Percentiles rank a stretch among this genome's conserved stretches.
phyloP scores from a whole-genome alignment of 2,888 invertebrate species.

The Criorhina ranunculi region DNA sequence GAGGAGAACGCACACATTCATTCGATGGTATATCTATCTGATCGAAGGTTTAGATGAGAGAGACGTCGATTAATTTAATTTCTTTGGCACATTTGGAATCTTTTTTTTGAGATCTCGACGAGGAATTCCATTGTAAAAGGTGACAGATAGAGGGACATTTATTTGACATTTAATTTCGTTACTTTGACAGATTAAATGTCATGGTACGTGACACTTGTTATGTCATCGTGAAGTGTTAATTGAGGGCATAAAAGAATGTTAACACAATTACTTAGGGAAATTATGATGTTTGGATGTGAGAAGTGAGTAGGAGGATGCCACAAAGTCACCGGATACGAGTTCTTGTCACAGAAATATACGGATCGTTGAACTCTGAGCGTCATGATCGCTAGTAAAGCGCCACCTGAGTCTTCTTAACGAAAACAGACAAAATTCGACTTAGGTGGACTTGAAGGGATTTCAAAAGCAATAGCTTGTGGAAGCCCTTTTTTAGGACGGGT shows the following conservation, averaged over 20 bases:
- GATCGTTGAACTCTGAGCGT: too few species aligned
- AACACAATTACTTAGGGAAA: not conserved
- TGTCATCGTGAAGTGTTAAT: conserved; percentile 61
- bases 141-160: conserved; percentile 14
- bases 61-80: conserved; percentile 69
- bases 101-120: conserved; percentile 20
- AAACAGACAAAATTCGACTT: too few species aligned
- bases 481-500: too few species aligned
- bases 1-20: conserved; percentile 28
- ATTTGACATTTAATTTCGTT: conserved; percentile 54
- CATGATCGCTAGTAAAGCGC: too few species aligned
- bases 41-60: conserved; percentile 54
- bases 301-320: too few species aligned
- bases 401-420: too few species aligned
- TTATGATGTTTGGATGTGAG: too few species aligned
- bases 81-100: conserved; percentile 62
- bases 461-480: too few species aligned
- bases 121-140: conserved; percentile 25
- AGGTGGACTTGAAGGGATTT: too few species aligned
- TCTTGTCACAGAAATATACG: too few species aligned
- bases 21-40: conserved; percentile 57
- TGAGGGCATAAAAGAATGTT: conserved; percentile 21
- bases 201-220: conserved; percentile 45
- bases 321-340: too few species aligned
- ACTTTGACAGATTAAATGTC: conserved; percentile 37